Base-by-base conservation (phyloP, 2,797 vertebrate species). In the Pangasius krempfi region DNA sequence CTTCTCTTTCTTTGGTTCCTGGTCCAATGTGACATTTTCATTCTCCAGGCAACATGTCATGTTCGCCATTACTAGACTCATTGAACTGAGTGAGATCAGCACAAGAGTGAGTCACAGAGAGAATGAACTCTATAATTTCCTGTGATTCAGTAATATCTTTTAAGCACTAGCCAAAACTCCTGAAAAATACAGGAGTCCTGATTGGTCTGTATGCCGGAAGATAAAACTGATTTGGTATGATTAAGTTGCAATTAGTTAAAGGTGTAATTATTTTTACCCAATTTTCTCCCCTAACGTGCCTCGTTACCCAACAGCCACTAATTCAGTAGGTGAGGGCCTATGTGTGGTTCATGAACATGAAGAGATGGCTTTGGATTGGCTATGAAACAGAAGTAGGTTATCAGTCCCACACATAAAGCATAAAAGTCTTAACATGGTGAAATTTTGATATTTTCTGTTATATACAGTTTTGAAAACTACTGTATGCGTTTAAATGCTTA, bases 1-100 rank as follows among this genome's bases (percentile, higher is more conserved):
- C 60, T 84, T 78, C 81, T 89, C 44, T 84, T 87, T 54, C 75
- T 82, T 66, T 78, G 30, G 70, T 78, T 88, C 56, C 58, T 81
- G 68, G 86, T 40, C 84, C 40, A 75, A 37, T 70, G 79, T 89
- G 79, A 85, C 89, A 84, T 89, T 91, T 60, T 85, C 40, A 85
- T 88, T 85, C 68, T 70, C 75, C 5, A 47, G 62, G 81, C 86
- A 76, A 62, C 33, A 76, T 86, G 80, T 75, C 79, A 87, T 64
- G 37, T 56, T 66, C 30, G 73, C 75, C 83, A n/a, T 62, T 80
- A 70, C 3, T n/a, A 86, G 27, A 89, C 66, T 85, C 80, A 88
- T 82, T 89, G n/a, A 54, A 83, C 22, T 50, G 44, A 47, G 85
- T 72, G 70, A 64, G 70, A 76, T 79, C 84, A 84, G 83, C 8